phyloP scores from a whole-genome alignment of 2,797 vertebrate genomes.

The Rhinella marina region DNA sequence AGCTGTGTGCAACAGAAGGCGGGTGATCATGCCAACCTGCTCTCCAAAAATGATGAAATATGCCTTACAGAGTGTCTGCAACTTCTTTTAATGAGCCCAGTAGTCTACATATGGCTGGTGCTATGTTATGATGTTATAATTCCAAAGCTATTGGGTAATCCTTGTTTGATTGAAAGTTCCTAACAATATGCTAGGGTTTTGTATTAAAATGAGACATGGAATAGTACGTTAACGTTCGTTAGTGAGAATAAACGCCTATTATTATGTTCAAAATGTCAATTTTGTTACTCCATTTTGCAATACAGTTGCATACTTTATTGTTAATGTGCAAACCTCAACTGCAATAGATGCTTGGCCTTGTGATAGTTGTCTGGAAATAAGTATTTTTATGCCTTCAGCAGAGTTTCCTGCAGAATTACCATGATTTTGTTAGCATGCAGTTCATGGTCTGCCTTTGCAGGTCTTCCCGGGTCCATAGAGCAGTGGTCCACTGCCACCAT shows the following conservation, averaged over 20 bases:
- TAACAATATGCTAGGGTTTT: background rate
- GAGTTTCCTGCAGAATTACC: no score
- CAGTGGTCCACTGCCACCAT: no score
- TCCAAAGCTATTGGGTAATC: constrained; percentile 2
- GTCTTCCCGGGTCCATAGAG: no score
- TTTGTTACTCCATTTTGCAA: background rate
- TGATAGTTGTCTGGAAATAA: background rate
- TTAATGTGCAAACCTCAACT: background rate
- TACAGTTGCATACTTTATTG: background rate
- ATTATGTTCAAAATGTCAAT: background rate
- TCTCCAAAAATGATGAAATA: constrained; percentile 18
- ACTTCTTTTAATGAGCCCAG: constrained; percentile 22
- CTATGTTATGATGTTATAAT: background rate
- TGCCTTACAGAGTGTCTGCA: constrained; percentile 18
- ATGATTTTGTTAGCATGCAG: no score
- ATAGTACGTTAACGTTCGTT: background rate
- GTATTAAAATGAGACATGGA: background rate
- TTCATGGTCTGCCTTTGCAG: no score
- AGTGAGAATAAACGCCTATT: background rate
- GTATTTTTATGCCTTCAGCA: background rate
- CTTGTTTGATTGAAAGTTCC: background rate
- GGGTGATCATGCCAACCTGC: constrained; percentile 14
- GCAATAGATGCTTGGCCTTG: background rate
- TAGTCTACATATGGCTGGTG: background rate
- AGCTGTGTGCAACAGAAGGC: constrained; percentile 22